Base-by-base conservation (phyloP, 2,797 vertebrate species). In the Sebastes paucispinis region DNA sequence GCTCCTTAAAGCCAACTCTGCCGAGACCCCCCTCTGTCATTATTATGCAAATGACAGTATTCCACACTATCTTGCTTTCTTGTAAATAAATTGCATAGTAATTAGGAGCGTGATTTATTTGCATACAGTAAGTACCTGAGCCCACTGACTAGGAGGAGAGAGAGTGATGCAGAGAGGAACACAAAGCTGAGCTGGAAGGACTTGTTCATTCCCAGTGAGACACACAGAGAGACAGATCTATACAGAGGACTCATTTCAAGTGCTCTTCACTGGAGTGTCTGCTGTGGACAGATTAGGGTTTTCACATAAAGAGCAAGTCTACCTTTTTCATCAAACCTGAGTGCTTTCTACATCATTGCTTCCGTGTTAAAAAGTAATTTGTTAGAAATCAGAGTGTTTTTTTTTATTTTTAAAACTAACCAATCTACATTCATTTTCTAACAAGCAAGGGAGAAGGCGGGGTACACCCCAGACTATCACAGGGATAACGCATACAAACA, bases 21-120 rank as follows among this genome's bases (percentile, higher is more conserved):
- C 65, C 1, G 77, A 89, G 82, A 87, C 81, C 43, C 54, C 54
- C 9, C 47, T 77, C 65, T 85, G 74, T 90, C 86, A 91, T 92
- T 91, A 93, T 88, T 87, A 91, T 92, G 86, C 76, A 91, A 92
- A 93, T 93, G 22, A 22, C n/a, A 66, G 69, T 73, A 77, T 88
- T 91, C 75, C 83, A 70, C 77, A 67, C 72, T 88, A 81, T 85
- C 86, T 88, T 63, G 39, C 76, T 88, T 64, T 69, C 73, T 86
- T 81, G 87, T 88, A 77, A 91, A 89, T 89, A 92, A 83, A 90
- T 75, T 87, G 77, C 60, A 82, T 73, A 69, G 78, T 86, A 91
- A 90, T 92, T 88, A 82, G 75, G 65, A 81, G 65, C 2, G 6
- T 63, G 66, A 47, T 80, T 75, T 63, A 85, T 91, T 90, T 87